Base-by-base conservation (phyloP, 2,797 vertebrate species). In the Brachyalestes nurse region DNA sequence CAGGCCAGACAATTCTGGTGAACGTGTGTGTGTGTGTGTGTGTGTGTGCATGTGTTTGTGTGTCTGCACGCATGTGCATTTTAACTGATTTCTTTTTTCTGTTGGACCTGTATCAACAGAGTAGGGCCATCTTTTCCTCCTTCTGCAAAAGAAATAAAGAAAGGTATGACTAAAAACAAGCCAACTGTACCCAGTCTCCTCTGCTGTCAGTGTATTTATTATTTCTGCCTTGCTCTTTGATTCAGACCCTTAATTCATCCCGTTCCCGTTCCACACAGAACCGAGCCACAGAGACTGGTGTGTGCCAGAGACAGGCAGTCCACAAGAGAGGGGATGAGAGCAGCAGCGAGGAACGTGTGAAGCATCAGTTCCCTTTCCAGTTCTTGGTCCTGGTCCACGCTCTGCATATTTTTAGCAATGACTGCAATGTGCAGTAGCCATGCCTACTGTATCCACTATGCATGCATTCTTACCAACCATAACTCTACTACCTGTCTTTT, bases 1-100 rank as follows among this genome's bases (percentile, higher is more conserved):
- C 40, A 67, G 62, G 77, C 79, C 72, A 70, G 55, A 70, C 9
- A 71, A 19, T 51, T 19, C 55, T 58, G 53, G 55, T 42, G n/a
- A 40, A 25, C 40, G 74, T 53, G 64, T 76, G 75, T 74, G 64
- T 40, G 62, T 69, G 62, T 25, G 62, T 47, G 57, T 38, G 57
- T 64, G 67, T 19, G 23, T 61, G 58, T 12, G 51, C 40, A 7
- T 42, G 40, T 42, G 40, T 51, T 9, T 10, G n/a, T 21, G 57
- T 25, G 23, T n/a, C 6, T 58, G 55, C 23, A 60, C n/a, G 51
- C 42, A 45, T 67, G 62, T 17, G 21, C 62, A 28, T 72, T 42
- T 49, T 16, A 34, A 55, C 10, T 72, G 70, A 34, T 57, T 19
- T n/a, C 2, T 72, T 72, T 72, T 71, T 67, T 42, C n/a, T 66